Evolutionary conservation across 2,888 invertebrate genomes (phyloP).

Genomic region (Chromoteleia sp.): DNA sequence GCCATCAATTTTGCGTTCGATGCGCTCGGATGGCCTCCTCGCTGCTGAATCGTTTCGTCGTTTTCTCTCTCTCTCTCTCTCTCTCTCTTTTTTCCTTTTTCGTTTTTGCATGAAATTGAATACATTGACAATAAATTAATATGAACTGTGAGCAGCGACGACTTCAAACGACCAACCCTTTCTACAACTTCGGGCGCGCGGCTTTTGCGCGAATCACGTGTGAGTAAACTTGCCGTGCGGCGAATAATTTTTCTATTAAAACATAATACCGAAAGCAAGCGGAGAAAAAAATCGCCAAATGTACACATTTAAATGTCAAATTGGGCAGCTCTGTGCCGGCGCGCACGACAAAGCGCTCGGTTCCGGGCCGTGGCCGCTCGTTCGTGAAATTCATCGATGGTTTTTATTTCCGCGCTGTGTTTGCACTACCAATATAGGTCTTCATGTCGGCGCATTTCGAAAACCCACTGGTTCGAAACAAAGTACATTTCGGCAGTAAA

Average conservation of each 20-base stretch:
- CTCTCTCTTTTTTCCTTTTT: constrained; percentile 62
- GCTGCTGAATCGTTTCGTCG: constrained; percentile 72
- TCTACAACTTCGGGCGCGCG: constrained; percentile 23
- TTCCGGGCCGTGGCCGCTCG: constrained; percentile 55
- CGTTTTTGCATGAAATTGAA: constrained; percentile 77
- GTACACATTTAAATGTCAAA: constrained; percentile 72
- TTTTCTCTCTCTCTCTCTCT: constrained; percentile 61
- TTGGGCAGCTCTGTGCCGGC: constrained; percentile 55
- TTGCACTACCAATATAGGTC: constrained; percentile 49
- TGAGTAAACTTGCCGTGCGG: constrained; percentile 40
- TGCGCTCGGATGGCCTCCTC: constrained; percentile 72
- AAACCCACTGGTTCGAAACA: constrained; percentile 56
- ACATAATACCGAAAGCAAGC: constrained; percentile 51
- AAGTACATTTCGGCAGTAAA: constrained; percentile 44
- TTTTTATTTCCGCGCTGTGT: constrained; percentile 61
- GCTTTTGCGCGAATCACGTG: constrained; percentile 35
- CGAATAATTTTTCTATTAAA: constrained; percentile 63
- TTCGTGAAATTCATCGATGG: constrained; percentile 68
- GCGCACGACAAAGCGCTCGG: constrained; percentile 64
- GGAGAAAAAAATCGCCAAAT: constrained; percentile 45
- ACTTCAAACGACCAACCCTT: constrained; percentile 60
- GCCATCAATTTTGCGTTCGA: constrained; percentile 61
- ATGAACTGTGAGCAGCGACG: constrained; percentile 73
- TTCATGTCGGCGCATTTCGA: constrained; percentile 58
- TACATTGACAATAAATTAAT: constrained; percentile 76